Base-by-base conservation (phyloP, 2,888 invertebrate genomes). In the Ptychoptera albimana region DNA sequence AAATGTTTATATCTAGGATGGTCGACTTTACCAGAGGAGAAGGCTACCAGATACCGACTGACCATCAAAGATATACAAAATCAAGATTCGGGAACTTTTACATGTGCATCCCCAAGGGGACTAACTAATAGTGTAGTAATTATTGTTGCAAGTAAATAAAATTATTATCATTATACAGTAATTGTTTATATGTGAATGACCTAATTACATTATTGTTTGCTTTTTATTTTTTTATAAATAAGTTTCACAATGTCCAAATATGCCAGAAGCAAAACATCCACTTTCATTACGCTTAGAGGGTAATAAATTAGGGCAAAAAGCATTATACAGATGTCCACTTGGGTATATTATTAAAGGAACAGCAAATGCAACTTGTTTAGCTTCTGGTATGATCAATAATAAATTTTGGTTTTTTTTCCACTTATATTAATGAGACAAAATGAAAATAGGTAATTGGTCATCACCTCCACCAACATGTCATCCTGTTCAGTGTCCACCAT, bases 1-100 rank as follows among this genome's bases (percentile, higher is more conserved):
- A n/a, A 14, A 8, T 37, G 13, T 37, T 37, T 29, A 8, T 8
- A 36, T 35, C 10, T 49, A 66, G 66, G 66, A 50, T 66, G 66
- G 66, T 61, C 63, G 8, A 58, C 58, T 32, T 55, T 57, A 39
- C 60, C 60, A 38, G 65, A 65, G 49, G 87, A 87, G 63, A 74
- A 79, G 50, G 80, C 85, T 50, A 79, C 82, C 61, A 82, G 85
- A 58, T 88, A 83, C 66, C 74, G 87, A 7, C 69, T 89, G 50
- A 82, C 81, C 52, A 77, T 89, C 57, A 80, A 77, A 64, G 84
- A 85, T 61, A 81, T 84, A 55, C 82, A 85, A 54, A 72, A 75
- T n/a, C 79, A 82, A 45, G 86, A 88, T 66, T 81, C 83, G 32
- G 88, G 86, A 44, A 77, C 79, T 49, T 88, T 82, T 62, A 87